Evolutionary conservation across 2,888 invertebrate species (phyloP).

Genomic region (Syritta pipiens): DNA sequence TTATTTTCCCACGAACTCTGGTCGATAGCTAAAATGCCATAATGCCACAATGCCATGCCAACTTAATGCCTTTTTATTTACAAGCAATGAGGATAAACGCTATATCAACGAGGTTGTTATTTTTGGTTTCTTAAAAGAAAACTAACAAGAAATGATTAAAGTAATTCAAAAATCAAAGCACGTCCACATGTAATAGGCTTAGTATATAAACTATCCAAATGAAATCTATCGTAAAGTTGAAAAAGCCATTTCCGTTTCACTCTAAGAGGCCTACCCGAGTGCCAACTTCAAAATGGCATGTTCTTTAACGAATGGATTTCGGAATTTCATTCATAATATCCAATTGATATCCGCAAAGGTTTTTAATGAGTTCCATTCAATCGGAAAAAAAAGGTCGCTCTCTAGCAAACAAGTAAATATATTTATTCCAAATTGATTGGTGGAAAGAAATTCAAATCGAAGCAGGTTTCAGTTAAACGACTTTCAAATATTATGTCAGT

Average conservation of each 20-base stretch:
- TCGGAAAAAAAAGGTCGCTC: constrained; percentile 14
- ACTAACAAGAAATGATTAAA: too few species aligned
- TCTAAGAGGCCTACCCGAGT: constrained; percentile 16
- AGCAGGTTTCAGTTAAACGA: background rate
- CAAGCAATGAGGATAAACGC: too few species aligned
- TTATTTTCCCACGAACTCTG: too few species aligned
- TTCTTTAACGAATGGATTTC: constrained; percentile 15
- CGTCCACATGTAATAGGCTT: constrained; percentile 15
- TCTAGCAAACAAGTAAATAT: constrained; percentile 1
- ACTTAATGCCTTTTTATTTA: too few species aligned
- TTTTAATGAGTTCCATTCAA: constrained; percentile 21
- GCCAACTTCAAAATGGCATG: constrained; percentile 5
- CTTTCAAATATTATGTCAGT: background rate
- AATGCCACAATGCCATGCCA: too few species aligned
- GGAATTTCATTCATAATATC: constrained; percentile 10
- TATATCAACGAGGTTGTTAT: too few species aligned
- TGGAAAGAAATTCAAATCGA: background rate
- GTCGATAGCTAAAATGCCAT: too few species aligned
- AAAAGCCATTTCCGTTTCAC: constrained; percentile 5
- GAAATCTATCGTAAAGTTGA: constrained; percentile 20
- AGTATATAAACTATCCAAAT: constrained; percentile 17
- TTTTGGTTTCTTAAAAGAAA: too few species aligned
- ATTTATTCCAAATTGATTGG: background rate
- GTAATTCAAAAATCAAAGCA: constrained; percentile 17
- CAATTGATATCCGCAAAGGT: constrained; percentile 1